Percentiles rank a stretch among this genome's conserved stretches.
Conservation (phyloP, 1,140 invertebrate species). For the Lepidotrigona ventralis region DNA sequence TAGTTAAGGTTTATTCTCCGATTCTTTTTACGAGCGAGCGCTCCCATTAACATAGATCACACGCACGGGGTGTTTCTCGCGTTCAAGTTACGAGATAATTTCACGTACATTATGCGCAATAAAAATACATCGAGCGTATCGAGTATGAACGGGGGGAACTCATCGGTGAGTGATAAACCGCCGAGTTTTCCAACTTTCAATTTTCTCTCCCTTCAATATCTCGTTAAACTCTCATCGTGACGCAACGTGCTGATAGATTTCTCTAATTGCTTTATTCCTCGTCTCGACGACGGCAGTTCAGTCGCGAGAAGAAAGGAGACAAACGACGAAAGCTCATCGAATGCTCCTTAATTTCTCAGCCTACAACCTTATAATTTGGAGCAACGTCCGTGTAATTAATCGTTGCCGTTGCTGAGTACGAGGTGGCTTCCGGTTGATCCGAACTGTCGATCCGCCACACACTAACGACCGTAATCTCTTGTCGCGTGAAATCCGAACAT, state of each 20-base stretch:
- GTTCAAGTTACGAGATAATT: background rate
- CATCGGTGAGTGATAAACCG: too few species aligned
- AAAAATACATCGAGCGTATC: slow-evolving; percentile 11
- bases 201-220: background rate
- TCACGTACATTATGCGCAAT: background rate
- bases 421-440: slow-evolving; percentile 9
- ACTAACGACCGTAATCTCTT: background rate
- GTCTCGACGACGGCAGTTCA: background rate
- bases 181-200: background rate
- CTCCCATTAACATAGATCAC: background rate
- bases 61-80: background rate
- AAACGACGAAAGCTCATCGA: background rate
- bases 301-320: background rate
- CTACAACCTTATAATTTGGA: background rate
- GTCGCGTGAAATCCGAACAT: background rate
- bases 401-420: background rate
- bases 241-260: background rate
- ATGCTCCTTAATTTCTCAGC: background rate
- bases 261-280: background rate
- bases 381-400: slow-evolving; percentile 13
- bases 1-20: background rate
- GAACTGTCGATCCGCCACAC: background rate
- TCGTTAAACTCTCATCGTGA: background rate
- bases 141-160: background rate
- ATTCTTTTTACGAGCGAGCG: too few species aligned